These are phyloP conservation scores for Nephrotoma guestfalica DNA, from an alignment of 2,888 invertebrate genomes.

Conservation along the genomic window DNA sequence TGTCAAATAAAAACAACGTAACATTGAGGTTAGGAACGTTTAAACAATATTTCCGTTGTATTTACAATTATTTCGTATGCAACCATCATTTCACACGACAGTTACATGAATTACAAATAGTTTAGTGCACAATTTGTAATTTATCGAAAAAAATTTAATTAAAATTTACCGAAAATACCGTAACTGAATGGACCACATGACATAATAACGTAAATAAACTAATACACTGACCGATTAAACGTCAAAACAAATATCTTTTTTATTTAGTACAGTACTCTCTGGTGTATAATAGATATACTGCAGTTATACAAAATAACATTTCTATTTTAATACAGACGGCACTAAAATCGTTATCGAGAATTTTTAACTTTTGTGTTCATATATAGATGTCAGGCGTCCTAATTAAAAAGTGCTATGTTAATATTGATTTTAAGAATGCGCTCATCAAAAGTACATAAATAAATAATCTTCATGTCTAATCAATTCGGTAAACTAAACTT, in stretches of 20 bases:
- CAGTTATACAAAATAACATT: not conserved
- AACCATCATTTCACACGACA: not conserved
- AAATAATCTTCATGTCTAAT: constrained; percentile 2
- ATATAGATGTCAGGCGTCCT: not conserved
- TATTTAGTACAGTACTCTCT: not conserved
- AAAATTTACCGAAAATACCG: not conserved
- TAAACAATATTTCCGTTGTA: not conserved
- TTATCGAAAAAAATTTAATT: not conserved
- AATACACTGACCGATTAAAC: not conserved
- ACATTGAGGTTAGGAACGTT: not conserved
- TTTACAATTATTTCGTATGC: not conserved
- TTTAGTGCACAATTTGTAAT: not conserved
- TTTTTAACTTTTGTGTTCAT: not conserved
- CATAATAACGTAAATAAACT: not conserved
- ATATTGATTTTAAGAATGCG: not conserved
- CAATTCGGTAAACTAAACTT: not conserved
- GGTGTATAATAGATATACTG: not conserved
- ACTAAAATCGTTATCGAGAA: not conserved
- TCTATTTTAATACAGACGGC: not conserved
- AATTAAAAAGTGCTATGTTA: not conserved
- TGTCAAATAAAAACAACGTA: not conserved
- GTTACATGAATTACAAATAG: not conserved
- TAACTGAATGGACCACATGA: not conserved
- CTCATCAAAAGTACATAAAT: not conserved
- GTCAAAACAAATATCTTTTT: not conserved